Percentiles rank a stretch among this genome's conserved stretches.
Conservation (phyloP, 2,797 vertebrate species). For the Gouania willdenowi region DNA sequence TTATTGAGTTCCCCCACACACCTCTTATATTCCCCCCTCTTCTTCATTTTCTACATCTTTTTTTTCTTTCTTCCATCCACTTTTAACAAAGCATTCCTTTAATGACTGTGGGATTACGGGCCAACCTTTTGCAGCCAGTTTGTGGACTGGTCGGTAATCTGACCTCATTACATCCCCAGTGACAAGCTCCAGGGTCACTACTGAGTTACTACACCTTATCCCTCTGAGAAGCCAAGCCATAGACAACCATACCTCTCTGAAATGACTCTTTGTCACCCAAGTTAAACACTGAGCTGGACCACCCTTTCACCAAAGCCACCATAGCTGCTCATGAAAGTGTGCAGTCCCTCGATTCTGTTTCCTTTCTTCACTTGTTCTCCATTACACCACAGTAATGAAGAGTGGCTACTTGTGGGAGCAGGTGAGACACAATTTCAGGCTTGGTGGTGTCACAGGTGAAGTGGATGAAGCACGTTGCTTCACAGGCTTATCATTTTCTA, state of each 20-base stretch:
- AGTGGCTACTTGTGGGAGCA: slow-evolving; percentile 46
- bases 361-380: slow-evolving; percentile 42
- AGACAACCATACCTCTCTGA: slow-evolving; percentile 40
- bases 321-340: slow-evolving; percentile 65
- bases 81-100: slow-evolving; percentile 79
- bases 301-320: slow-evolving; percentile 41
- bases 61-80: slow-evolving; percentile 59
- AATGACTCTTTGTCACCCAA: slow-evolving; percentile 51
- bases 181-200: slow-evolving; percentile 71
- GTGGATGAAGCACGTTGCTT: slow-evolving; percentile 41
- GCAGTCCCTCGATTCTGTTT: slow-evolving; percentile 56
- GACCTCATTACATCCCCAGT: slow-evolving; percentile 81
- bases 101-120: slow-evolving; percentile 77
- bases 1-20: slow-evolving; percentile 79
- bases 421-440: slow-evolving; percentile 56
- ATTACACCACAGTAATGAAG: slow-evolving; percentile 47
- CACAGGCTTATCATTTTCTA: slow-evolving; percentile 39
- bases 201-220: slow-evolving; percentile 67
- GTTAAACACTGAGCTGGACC: slow-evolving; percentile 45
- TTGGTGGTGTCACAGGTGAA: slow-evolving; percentile 57
- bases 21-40: slow-evolving; percentile 61
- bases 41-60: slow-evolving; percentile 51
- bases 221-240: slow-evolving; percentile 52
- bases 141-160: slow-evolving; percentile 79
- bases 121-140: slow-evolving; percentile 75